Percentiles rank a stretch among this genome's conserved stretches.
Evolutionary conservation across 2,797 vertebrate species (phyloP).

Genomic region (Prunella strophiata): DNA sequence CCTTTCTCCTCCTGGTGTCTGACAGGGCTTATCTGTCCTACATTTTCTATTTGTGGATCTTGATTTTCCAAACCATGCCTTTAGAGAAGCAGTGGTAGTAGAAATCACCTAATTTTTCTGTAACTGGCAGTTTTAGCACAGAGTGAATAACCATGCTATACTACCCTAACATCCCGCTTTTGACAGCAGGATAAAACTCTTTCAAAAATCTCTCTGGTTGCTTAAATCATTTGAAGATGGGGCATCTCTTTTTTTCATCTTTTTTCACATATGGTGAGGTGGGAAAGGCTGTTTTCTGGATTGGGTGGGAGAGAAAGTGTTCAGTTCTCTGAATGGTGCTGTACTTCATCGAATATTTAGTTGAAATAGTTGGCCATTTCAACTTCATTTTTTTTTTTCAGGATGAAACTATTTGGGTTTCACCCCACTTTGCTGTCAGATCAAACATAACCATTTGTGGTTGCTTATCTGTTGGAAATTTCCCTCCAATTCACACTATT

Average conservation of each 20-base stretch:
- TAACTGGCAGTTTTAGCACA: neutral
- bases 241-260: neutral
- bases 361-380: neutral
- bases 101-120: neutral
- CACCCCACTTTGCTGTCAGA: neutral
- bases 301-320: neutral
- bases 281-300: neutral
- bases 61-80: neutral
- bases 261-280: neutral
- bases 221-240: neutral
- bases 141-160: neutral
- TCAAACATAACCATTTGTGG: neutral
- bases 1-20: neutral
- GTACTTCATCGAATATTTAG: neutral
- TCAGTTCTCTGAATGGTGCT: neutral
- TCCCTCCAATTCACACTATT: neutral
- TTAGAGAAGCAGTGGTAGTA: neutral
- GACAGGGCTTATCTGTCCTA: neutral
- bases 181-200: neutral
- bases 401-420: neutral
- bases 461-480: neutral
- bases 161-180: neutral
- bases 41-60: neutral
- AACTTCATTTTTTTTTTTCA: neutral
- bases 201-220: neutral